Base-by-base conservation (phyloP, 2,797 vertebrate species). In the Microctenopoma steveboyesi region DNA sequence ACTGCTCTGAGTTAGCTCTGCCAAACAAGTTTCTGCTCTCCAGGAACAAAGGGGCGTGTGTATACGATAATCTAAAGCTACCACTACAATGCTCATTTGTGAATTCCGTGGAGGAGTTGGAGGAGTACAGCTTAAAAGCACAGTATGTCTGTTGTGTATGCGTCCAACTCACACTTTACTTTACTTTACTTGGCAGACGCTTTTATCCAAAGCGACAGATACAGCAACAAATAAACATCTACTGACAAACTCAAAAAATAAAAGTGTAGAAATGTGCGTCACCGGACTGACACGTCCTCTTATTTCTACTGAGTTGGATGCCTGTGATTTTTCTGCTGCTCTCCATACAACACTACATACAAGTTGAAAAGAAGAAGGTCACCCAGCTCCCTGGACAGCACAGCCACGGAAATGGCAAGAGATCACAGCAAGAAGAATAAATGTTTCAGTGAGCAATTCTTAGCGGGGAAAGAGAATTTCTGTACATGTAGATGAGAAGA, bases 1-100 rank as follows among this genome's bases (percentile, higher is more conserved):
- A 47, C 79, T 66, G 57, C 66, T 86, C 46, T 1, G 81, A 89
- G 81, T 79, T 76, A 47, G 27, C 16, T 35, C 65, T 87, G 89
- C 90, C 89, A 93, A 92, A 82, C 89, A 91, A 89, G 87, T 91
- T 90, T 90, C 86, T 80, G 81, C 88, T 88, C 85, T 79, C 74
- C 50, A 43, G 58, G 64, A 87, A 91, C 87, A 92, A 91, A 88
- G 69, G 63, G 58, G 60, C 14, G 16, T 79, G 79, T 63, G 69
- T 52, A 74, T 58, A 50, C 69, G 77, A 89, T 84, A 66, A 86
- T 86, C 71, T 88, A 76, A 81, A 86, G 74, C 86, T 69, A 89
- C 71, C 9, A 70, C 66, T 76, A 65, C 74, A 74, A 54, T 64
- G 79, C 78, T 84, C 86, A 92, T 86, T 89, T 46, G 64, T 45